Evolutionary conservation across 2,888 invertebrate genomes (phyloP).

Genomic region (Leptinotarsa juncta): DNA sequence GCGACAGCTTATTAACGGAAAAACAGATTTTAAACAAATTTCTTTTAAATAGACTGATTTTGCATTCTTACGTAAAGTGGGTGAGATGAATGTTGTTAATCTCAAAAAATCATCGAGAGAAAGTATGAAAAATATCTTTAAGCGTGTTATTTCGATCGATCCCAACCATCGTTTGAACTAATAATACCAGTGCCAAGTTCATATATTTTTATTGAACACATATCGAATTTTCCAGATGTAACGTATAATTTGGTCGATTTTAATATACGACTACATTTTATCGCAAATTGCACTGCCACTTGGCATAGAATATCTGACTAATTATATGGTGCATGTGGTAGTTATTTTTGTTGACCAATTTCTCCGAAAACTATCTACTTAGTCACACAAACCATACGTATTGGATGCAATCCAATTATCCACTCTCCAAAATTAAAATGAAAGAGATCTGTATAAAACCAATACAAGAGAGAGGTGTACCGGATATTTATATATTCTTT

Average conservation of each 20-base stretch:
- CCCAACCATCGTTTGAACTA: neutral
- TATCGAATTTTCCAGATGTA: conserved; percentile 15
- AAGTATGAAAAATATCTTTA: no score
- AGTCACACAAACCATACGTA: neutral
- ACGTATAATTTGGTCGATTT: conserved; percentile 9
- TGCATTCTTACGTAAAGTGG: no score
- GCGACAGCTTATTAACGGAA: no score
- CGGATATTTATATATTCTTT: no score
- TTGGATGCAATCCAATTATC: conserved; percentile 8
- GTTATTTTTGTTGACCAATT: conserved; percentile 37
- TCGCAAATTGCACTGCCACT: conserved; percentile 15
- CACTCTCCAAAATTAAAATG: neutral
- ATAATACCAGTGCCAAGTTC: neutral
- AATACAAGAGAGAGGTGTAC: neutral
- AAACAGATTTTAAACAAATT: no score
- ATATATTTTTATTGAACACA: conserved; percentile 4
- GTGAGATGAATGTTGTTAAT: no score
- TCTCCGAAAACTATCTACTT: conserved; percentile 20
- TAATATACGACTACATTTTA: neutral
- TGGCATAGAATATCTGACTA: conserved; percentile 25
- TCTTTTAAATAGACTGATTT: no score
- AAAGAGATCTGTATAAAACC: neutral
- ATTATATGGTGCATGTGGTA: conserved; percentile 30
- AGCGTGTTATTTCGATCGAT: neutral
- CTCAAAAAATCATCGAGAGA: no score